Evolutionary conservation across 2,113 vertebrate species (phyloP).

Genomic region (Lampris megalopsis): DNA sequence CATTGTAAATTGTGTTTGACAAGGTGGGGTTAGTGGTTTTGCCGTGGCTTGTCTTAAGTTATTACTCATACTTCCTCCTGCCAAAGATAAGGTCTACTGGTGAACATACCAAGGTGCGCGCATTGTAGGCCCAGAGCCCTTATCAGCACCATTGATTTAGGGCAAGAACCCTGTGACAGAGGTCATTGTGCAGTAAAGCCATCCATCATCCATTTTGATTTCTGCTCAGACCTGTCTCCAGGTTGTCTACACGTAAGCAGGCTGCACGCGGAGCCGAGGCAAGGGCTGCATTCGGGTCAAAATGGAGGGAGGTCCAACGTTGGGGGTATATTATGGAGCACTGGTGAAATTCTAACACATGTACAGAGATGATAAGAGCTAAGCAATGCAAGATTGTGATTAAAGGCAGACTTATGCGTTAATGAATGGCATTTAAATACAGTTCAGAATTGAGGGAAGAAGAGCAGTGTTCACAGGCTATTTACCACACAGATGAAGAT

Average conservation of each 20-base stretch:
- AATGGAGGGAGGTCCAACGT: conserved; percentile 22
- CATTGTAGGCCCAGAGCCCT: conserved; percentile 78
- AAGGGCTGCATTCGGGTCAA: conserved; percentile 44
- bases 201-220: conserved; percentile 82
- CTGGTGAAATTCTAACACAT: not conserved
- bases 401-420: conserved; percentile 11
- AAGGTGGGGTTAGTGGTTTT: conserved; percentile 92
- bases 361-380: conserved; percentile 9
- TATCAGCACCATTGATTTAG: conserved; percentile 90
- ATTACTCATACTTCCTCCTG: conserved; percentile 91
- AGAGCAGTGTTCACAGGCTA: not conserved
- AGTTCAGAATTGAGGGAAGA: not conserved
- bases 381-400: conserved; percentile 19
- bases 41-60: conserved; percentile 94
- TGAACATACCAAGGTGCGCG: conserved; percentile 82
- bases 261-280: conserved; percentile 20
- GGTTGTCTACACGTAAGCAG: conserved; percentile 68
- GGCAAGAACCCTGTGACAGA: conserved; percentile 87
- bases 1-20: conserved; percentile 99
- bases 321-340: not conserved
- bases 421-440: not conserved
- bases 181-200: conserved; percentile 81
- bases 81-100: conserved; percentile 87
- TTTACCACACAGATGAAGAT: conserved; percentile 28
- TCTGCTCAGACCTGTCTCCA: conserved; percentile 79